These are phyloP conservation scores for Enteromius trimaculatus DNA, from an alignment of 2,797 vertebrate species.

Conservation along the genomic window DNA sequence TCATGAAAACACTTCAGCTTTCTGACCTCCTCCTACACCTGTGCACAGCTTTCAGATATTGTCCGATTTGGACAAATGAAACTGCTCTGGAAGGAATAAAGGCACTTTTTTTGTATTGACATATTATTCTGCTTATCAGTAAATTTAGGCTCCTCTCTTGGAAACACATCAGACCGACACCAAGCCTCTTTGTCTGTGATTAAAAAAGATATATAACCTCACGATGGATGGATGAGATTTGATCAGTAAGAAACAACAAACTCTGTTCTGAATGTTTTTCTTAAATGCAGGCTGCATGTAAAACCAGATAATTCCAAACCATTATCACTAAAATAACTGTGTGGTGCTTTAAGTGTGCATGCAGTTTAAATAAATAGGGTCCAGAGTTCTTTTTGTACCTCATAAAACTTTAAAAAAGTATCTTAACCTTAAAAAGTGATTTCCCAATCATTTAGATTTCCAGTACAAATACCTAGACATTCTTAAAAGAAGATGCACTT, in stretches of 20 bases:
- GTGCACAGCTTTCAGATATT: too few species aligned
- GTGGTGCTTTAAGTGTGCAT: background rate
- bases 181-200: background rate
- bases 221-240: background rate
- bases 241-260: background rate
- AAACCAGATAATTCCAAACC: background rate
- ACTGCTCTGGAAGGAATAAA: background rate
- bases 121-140: too few species aligned
- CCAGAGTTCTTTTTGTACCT: background rate
- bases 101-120: background rate
- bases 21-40: background rate
- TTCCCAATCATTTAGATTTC: background rate
- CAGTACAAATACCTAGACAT: background rate
- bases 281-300: background rate
- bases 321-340: background rate
- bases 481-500: background rate
- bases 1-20: background rate
- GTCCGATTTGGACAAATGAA: background rate
- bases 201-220: background rate
- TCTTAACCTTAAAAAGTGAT: background rate
- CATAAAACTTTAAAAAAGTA: background rate
- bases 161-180: background rate
- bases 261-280: background rate
- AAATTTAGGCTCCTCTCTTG: background rate
- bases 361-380: background rate